Percentiles rank a stretch among this genome's conserved stretches.
phyloP scores from a whole-genome alignment of 2,888 invertebrate genomes.

The Alitta virens region DNA sequence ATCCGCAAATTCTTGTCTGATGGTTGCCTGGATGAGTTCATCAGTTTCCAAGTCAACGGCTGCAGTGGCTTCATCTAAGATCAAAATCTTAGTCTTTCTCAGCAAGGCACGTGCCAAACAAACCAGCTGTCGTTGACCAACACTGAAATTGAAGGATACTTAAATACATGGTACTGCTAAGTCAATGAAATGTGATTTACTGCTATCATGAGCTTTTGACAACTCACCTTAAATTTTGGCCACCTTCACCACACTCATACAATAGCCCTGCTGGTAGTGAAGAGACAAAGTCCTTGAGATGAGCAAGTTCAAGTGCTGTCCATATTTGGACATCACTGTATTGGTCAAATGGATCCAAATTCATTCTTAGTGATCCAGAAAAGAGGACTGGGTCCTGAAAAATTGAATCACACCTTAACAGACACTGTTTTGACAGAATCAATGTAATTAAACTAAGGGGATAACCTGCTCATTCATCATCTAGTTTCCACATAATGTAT shows the following conservation, averaged over 20 bases:
- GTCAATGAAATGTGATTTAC: too few species aligned
- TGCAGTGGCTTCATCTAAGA: constrained; percentile 86
- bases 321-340: constrained; percentile 81
- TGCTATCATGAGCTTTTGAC: too few species aligned
- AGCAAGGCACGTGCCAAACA: constrained; percentile 82
- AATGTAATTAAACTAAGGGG: too few species aligned
- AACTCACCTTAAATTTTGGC: constrained; percentile 73
- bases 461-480: too few species aligned
- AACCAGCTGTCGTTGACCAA: constrained; percentile 85
- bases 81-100: constrained; percentile 82
- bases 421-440: too few species aligned
- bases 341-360: constrained; percentile 82
- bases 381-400: constrained; percentile 86
- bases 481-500: too few species aligned
- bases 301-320: constrained; percentile 81
- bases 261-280: constrained; percentile 73
- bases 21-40: constrained; percentile 80
- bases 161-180: neutral
- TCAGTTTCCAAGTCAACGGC: constrained; percentile 89
- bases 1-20: constrained; percentile 78
- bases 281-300: constrained; percentile 79
- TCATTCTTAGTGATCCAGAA: constrained; percentile 84
- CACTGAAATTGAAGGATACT: constrained; percentile 61
- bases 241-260: constrained; percentile 84
- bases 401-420: too few species aligned